These are phyloP conservation scores for Eurosta solidaginis DNA, from an alignment of 1,140 invertebrate genomes.

Conservation along the genomic window DNA sequence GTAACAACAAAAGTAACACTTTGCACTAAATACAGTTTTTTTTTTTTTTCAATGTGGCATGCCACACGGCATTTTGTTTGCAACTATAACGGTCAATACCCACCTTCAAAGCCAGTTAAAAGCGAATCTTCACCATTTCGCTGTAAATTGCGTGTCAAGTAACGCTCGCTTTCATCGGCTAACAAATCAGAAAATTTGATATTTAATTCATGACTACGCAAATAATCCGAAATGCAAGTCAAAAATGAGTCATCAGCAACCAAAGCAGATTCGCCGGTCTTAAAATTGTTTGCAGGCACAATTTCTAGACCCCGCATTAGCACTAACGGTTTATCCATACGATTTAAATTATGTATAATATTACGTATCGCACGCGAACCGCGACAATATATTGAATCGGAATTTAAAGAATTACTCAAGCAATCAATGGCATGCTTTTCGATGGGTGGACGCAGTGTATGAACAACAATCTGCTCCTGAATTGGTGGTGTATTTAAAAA, in stretches of 20 bases:
- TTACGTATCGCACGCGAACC: slow-evolving; percentile 49
- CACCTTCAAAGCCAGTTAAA: slow-evolving; percentile 19
- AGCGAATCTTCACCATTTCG: not conserved
- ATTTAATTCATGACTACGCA: slow-evolving; percentile 71
- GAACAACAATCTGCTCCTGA: not conserved
- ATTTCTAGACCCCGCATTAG: slow-evolving; percentile 54
- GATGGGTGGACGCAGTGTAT: not conserved
- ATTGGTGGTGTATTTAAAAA: not conserved
- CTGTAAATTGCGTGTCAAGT: slow-evolving; percentile 28
- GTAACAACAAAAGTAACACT: no score
- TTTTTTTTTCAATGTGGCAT: no score
- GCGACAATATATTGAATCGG: slow-evolving; percentile 49
- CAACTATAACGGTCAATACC: not conserved
- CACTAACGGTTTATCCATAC: slow-evolving; percentile 47
- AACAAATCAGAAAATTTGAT: slow-evolving; percentile 70
- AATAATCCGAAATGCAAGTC: slow-evolving; percentile 67
- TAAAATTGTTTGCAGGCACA: slow-evolving; percentile 45
- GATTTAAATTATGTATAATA: slow-evolving; percentile 48
- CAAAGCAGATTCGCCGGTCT: not conserved
- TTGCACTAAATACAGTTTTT: no score
- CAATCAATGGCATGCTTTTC: slow-evolving; percentile 18
- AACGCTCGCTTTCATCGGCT: slow-evolving; percentile 34
- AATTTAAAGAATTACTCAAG: slow-evolving; percentile 40
- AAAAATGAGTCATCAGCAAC: slow-evolving; percentile 45
- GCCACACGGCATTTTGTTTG: not conserved